These are phyloP conservation scores for Drosophila villosipedis DNA, from an alignment of 2,888 invertebrate genomes.

Conservation along the genomic window DNA sequence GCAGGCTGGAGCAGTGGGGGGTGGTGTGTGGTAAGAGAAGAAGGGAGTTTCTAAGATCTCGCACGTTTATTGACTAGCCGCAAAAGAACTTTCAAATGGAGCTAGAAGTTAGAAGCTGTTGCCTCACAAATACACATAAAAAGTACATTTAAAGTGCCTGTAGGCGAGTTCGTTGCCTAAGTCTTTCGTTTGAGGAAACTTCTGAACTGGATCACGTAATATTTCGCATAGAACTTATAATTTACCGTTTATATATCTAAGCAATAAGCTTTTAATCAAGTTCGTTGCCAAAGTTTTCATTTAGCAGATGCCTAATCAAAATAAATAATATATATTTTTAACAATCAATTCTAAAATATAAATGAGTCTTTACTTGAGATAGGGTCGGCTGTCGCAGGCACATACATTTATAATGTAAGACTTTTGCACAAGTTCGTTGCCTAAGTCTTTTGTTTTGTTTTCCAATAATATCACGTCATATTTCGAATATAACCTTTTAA, in stretches of 20 bases:
- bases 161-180: conserved; percentile 69
- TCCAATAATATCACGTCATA: background rate
- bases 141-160: conserved; percentile 1
- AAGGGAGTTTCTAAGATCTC: conserved; percentile 35
- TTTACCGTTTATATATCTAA: background rate
- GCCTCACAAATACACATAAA: conserved; percentile 21
- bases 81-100: conserved; percentile 50
- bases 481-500: conserved; percentile 4
- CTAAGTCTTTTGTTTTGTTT: conserved; percentile 51
- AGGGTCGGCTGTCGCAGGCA: background rate
- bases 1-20: background rate
- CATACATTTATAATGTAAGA: background rate
- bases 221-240: conserved; percentile 1
- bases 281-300: conserved; percentile 15
- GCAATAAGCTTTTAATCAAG: conserved; percentile 10
- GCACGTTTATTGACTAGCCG: conserved; percentile 56
- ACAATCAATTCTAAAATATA: background rate
- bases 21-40: background rate
- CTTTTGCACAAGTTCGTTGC: conserved; percentile 48
- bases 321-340: background rate
- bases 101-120: conserved; percentile 31
- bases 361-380: background rate
- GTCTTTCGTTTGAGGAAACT: conserved; percentile 56
- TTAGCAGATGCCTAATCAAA: background rate
- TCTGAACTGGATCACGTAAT: conserved; percentile 10